These are phyloP conservation scores for Drosophila sturtevanti DNA, from an alignment of 1,140 invertebrate genomes.

Conservation along the genomic window DNA sequence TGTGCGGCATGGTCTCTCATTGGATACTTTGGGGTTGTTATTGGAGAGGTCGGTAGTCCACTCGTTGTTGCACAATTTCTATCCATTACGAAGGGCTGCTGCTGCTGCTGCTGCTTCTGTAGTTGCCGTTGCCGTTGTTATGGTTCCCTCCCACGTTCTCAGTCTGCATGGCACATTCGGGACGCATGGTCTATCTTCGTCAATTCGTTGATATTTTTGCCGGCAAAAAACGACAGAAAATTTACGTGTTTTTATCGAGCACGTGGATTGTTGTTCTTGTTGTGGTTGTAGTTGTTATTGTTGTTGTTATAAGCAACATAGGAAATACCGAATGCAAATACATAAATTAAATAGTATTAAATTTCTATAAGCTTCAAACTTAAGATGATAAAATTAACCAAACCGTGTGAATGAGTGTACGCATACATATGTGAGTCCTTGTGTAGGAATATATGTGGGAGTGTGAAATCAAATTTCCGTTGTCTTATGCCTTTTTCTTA, in stretches of 20 bases:
- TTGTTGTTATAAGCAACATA: constrained; percentile 34
- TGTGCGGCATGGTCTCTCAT: constrained; percentile 43
- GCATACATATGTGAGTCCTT: constrained; percentile 8
- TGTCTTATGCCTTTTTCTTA: constrained; percentile 30
- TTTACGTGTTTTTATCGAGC: not conserved
- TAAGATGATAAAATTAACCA: constrained; percentile 56
- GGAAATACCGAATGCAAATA: not conserved
- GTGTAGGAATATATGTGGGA: constrained; percentile 20
- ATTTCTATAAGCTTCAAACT: constrained; percentile 55
- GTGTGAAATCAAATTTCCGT: constrained; percentile 59
- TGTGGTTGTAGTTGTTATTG: constrained; percentile 25
- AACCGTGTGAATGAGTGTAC: not conserved
- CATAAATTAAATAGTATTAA: constrained; percentile 73
- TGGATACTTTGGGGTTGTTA: constrained; percentile 37
- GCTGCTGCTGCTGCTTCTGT: constrained; percentile 32
- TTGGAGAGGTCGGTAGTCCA: constrained; percentile 31
- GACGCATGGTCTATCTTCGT: constrained; percentile 59
- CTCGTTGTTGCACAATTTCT: constrained; percentile 13
- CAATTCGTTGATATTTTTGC: constrained; percentile 57
- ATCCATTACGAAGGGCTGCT: constrained; percentile 20
- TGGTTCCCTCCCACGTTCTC: constrained; percentile 37
- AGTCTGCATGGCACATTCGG: constrained; percentile 62
- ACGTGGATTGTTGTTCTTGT: constrained; percentile 24
- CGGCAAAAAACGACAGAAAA: constrained; percentile 24
- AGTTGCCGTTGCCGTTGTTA: too few species aligned